Conservation (phyloP, 2,888 invertebrate species). For the Heliconius sara region DNA sequence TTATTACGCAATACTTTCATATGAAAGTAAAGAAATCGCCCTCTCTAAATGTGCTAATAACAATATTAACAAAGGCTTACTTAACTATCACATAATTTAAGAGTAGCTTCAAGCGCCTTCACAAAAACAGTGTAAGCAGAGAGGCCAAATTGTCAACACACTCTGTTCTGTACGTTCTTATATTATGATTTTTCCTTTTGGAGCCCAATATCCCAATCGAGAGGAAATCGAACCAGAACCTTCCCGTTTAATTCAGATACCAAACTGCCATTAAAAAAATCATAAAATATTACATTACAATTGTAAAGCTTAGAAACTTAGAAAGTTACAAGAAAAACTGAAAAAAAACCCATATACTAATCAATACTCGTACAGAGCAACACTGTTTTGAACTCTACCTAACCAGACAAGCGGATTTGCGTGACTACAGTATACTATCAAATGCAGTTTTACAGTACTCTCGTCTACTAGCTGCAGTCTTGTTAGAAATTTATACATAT, state of each 20-base stretch:
- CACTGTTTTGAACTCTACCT: not conserved
- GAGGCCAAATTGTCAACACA: too few species aligned
- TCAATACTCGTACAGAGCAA: constrained; percentile 4
- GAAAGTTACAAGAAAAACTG: not conserved
- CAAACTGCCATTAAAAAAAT: not conserved
- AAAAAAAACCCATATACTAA: not conserved
- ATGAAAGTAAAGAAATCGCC: too few species aligned
- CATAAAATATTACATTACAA: not conserved
- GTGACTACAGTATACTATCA: not conserved
- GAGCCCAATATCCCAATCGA: too few species aligned
- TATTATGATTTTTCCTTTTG: too few species aligned
- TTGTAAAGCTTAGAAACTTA: not conserved
- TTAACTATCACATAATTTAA: too few species aligned
- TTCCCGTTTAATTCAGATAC: not conserved
- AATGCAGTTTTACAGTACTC: constrained; percentile 25
- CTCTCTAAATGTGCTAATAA: too few species aligned
- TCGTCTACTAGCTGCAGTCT: constrained; percentile 1
- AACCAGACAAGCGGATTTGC: constrained; percentile 14
- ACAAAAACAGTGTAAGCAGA: too few species aligned
- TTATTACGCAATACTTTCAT: too few species aligned
- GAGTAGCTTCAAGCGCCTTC: too few species aligned
- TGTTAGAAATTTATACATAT: constrained; percentile 51
- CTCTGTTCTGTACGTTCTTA: too few species aligned
- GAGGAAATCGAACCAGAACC: not conserved
- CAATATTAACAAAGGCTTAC: too few species aligned